phyloP scores from a whole-genome alignment of 2,113 vertebrate species.

The Odontophorus gujanensis region DNA sequence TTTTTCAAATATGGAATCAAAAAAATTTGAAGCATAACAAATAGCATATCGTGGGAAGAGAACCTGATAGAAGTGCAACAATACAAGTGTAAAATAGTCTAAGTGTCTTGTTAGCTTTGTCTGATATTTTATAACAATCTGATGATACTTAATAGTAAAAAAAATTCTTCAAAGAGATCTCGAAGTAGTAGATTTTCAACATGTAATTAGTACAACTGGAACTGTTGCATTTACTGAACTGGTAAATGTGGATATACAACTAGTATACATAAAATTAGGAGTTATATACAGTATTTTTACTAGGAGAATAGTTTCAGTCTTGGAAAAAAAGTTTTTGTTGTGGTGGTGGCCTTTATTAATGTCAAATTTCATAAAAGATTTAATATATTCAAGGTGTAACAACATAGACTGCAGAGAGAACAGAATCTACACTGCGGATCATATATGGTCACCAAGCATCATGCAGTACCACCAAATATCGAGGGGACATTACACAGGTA shows the following conservation, averaged over 20 bases:
- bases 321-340: neutral
- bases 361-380: neutral
- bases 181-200: neutral
- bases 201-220: neutral
- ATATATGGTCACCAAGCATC: neutral
- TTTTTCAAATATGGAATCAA: neutral
- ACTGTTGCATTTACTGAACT: neutral
- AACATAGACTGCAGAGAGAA: neutral
- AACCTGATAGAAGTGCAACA: constrained; percentile 2
- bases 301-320: neutral
- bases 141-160: neutral
- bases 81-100: neutral
- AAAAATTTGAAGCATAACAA: neutral
- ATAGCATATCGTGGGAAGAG: constrained; percentile 14
- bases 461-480: accelerated
- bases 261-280: neutral
- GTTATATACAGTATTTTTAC: neutral
- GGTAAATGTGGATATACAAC: neutral
- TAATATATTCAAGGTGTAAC: neutral
- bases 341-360: neutral
- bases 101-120: neutral
- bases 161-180: neutral
- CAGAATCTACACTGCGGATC: neutral
- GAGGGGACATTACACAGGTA: neutral
- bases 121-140: constrained; percentile 41